These are phyloP conservation scores for Monomorium pharaonis DNA, from an alignment of 1,140 invertebrate genomes.

Conservation along the genomic window DNA sequence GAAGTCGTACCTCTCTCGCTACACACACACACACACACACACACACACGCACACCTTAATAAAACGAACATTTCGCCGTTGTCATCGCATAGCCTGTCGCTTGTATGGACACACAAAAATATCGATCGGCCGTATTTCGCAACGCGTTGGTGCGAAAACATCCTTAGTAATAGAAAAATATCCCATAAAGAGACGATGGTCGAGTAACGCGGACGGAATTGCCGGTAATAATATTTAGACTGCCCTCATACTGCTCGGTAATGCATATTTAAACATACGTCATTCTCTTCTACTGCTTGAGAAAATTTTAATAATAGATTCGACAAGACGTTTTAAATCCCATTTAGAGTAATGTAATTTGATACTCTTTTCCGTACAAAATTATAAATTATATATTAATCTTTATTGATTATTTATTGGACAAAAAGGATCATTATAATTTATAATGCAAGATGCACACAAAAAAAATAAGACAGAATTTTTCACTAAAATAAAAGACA, in stretches of 20 bases:
- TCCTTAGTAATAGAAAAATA: constrained; percentile 20
- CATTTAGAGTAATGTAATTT: background rate
- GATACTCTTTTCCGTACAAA: background rate
- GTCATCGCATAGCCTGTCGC: constrained; percentile 36
- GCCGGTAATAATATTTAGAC: constrained; percentile 25
- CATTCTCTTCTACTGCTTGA: background rate
- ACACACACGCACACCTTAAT: constrained; percentile 61
- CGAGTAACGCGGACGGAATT: background rate
- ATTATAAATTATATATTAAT: background rate
- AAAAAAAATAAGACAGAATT: background rate
- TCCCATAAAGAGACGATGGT: background rate
- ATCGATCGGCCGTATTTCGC: constrained; percentile 55
- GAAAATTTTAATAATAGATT: background rate
- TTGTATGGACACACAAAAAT: constrained; percentile 41
- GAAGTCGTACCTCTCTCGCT: constrained; percentile 67
- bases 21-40: constrained; percentile 55
- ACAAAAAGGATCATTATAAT: background rate
- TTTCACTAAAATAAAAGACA: too few species aligned
- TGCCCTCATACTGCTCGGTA: background rate
- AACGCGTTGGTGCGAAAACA: constrained; percentile 16
- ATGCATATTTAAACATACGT: background rate
- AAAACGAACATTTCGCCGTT: constrained; percentile 62
- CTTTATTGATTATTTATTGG: background rate
- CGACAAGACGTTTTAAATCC: background rate
- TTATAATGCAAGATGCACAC: background rate